Conservation (phyloP, 2,888 invertebrate species). For the Orchesella flavescens region DNA sequence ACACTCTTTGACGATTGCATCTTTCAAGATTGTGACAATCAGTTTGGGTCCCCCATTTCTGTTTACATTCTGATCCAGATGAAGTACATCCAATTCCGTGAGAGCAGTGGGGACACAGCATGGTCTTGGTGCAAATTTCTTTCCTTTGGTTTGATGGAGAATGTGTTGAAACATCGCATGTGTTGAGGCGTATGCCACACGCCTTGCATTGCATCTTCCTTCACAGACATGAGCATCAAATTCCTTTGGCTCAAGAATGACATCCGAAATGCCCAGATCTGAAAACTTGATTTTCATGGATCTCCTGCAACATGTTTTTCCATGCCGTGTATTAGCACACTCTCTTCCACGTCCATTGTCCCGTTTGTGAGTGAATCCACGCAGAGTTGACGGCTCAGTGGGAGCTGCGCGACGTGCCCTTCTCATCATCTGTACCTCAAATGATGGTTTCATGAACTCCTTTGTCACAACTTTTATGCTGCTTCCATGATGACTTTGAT, state of each 20-base stretch:
- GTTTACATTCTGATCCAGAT: constrained; percentile 66
- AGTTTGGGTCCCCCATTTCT: constrained; percentile 64
- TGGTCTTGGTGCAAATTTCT: constrained; percentile 66
- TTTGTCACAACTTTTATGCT: constrained; percentile 63
- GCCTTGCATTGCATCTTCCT: constrained; percentile 70
- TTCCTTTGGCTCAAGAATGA: constrained; percentile 70
- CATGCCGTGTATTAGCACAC: constrained; percentile 69
- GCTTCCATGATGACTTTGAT: constrained; percentile 44
- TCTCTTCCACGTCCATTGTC: constrained; percentile 66
- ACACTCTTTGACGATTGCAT: constrained; percentile 72
- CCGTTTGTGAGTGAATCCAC: constrained; percentile 60
- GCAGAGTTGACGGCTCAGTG: constrained; percentile 64
- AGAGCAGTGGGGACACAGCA: constrained; percentile 72
- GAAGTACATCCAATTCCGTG: constrained; percentile 70
- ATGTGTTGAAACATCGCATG: constrained; percentile 72
- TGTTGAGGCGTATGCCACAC: constrained; percentile 69
- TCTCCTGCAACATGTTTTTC: constrained; percentile 71
- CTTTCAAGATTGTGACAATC: constrained; percentile 70
- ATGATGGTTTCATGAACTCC: constrained; percentile 52
- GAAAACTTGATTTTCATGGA: constrained; percentile 70
- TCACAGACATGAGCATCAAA: constrained; percentile 71
- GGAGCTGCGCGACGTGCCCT: constrained; percentile 59
- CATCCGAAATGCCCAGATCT: constrained; percentile 70
- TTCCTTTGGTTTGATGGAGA: constrained; percentile 68
- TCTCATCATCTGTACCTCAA: constrained; percentile 31